Base-by-base conservation (phyloP, 1,140 invertebrate species). In the Macrosteles quadrilineatus region DNA sequence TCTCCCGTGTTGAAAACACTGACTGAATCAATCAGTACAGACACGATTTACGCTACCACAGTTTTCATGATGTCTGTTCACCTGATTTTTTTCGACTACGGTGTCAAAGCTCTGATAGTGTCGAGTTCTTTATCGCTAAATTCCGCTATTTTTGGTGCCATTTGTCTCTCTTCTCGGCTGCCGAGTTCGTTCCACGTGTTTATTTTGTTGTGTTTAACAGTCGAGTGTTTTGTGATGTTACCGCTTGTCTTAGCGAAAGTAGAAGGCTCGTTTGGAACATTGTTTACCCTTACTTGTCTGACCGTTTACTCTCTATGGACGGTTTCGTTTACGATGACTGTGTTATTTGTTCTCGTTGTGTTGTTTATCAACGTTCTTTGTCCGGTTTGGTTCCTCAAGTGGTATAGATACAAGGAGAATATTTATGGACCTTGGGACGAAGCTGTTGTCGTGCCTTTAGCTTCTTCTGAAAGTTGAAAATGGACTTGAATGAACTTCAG, bases 391-490 rank as follows among this genome's bases (percentile, higher is more conserved):
- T 94, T 96, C 81, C 86, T 95, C 0, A 82, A 79, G 66, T 91
- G 91, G 80, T 93, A 97, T 76, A 88, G 85, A 53, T 89, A 91
- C 76, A 98, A 98, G 83, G 90, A 95, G 80, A 97, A 96, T 80
- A 97, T 96, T 74, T 91, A 97, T 82, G 96, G 96, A 0, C 95
- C 95, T 3, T 98, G 96, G 95, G 96, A 97, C 83, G 95, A 97
- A 79, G 95, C 95, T 45, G 84, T 93, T 14, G 81, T 85, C n/a
- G n/a, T n/a, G n/a, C n/a, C n/a, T n/a, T n/a, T n/a, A n/a, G n/a
- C n/a, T n/a, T n/a, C n/a, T n/a, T n/a, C n/a, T n/a, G n/a, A n/a
- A n/a, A n/a, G n/a, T n/a, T n/a, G n/a, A n/a, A n/a, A n/a, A n/a
- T n/a, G n/a, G n/a, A n/a, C n/a, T n/a, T n/a, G n/a, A n/a, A n/a